phyloP scores from a whole-genome alignment of 2,888 invertebrate genomes.

The Amphipyra berbera region DNA sequence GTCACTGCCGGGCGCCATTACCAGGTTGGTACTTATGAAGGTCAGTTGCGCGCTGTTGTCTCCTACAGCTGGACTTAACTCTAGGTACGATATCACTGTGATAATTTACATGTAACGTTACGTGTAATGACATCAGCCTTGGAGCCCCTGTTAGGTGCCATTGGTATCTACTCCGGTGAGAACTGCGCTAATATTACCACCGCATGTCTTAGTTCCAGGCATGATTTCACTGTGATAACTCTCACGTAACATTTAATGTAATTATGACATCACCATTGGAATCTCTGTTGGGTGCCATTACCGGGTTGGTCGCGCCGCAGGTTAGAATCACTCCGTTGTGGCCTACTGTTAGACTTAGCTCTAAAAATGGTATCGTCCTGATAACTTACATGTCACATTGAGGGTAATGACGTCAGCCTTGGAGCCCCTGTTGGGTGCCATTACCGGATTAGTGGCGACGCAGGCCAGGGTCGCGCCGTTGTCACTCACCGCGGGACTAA shows the following conservation, averaged over 20 bases:
- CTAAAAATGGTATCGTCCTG: conserved; percentile 67
- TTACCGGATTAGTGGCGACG: conserved; percentile 83
- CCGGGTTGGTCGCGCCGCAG: conserved; percentile 29
- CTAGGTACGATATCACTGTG: no score
- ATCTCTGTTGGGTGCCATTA: conserved; percentile 79
- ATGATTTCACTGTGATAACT: conserved; percentile 53
- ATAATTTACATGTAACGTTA: not conserved
- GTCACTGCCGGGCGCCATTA: conserved; percentile 5
- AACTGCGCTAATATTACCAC: not conserved
- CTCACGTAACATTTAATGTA: conserved; percentile 82
- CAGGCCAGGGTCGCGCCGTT: conserved; percentile 85
- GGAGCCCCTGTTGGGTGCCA: conserved; percentile 83
- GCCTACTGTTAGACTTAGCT: conserved; percentile 50
- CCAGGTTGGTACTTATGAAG: no score
- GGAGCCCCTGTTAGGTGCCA: conserved; percentile 8
- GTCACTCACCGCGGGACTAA: conserved; percentile 78
- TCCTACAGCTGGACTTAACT: no score
- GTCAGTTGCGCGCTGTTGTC: no score
- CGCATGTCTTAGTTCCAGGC: not conserved
- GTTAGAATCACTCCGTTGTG: not conserved
- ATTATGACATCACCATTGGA: conserved; percentile 76
- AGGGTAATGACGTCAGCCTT: conserved; percentile 85
- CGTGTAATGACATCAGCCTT: conserved; percentile 20
- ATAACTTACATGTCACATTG: conserved; percentile 85
- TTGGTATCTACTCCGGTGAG: not conserved